A percentile compares a stretch with the other conserved stretches of the same genome.
Conservation (phyloP, 2,888 invertebrate genomes). For the Sipha maydis region DNA sequence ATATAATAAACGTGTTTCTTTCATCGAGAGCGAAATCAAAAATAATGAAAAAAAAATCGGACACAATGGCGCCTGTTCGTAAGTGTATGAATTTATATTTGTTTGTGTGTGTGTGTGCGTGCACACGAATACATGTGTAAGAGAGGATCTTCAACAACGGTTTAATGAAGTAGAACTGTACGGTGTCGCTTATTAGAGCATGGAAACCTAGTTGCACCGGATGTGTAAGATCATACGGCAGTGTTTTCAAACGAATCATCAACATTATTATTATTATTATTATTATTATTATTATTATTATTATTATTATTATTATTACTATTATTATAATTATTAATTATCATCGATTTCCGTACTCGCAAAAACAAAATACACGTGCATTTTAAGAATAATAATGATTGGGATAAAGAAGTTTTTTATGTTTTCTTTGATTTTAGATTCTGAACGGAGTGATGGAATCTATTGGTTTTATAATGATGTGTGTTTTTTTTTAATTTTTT, state of each 20-base stretch:
- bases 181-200: constrained; percentile 49
- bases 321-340: not conserved
- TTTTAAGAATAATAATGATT: not conserved
- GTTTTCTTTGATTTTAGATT: not conserved
- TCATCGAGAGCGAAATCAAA: constrained; percentile 27
- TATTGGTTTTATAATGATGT: no score
- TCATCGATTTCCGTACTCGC: not conserved
- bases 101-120: not conserved
- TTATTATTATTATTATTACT: not conserved
- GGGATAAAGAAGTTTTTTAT: not conserved
- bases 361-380: not conserved
- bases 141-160: constrained; percentile 6
- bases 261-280: not conserved
- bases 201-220: constrained; percentile 56
- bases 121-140: no score
- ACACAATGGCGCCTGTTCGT: constrained; percentile 47
- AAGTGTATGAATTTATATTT: no score
- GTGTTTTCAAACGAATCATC: not conserved
- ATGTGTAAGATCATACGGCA: constrained; percentile 17
- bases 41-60: not conserved
- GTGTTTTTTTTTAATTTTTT: no score
- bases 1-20: not conserved
- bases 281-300: not conserved
- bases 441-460: no score
- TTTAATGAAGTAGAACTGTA: constrained; percentile 55